phyloP scores from a whole-genome alignment of 2,888 invertebrate genomes.

The Dendrolimus pini region DNA sequence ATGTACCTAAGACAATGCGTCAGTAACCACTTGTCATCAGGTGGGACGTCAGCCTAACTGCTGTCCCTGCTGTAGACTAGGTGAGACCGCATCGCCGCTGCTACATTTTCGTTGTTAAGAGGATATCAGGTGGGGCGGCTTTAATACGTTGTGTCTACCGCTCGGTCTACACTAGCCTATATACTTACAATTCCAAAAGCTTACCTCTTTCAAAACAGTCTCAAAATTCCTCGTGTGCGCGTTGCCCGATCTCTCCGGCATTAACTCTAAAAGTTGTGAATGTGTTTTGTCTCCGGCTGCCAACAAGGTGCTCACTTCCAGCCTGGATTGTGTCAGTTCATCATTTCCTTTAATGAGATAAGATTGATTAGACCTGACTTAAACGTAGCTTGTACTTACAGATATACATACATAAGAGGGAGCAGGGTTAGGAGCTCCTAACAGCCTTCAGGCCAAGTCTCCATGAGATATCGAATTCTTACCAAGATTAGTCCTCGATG shows the following conservation, averaged over 20 bases:
- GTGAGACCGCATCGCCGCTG: no score
- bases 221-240: conserved; percentile 93
- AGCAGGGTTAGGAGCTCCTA: not conserved
- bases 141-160: no score
- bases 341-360: conserved; percentile 65
- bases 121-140: no score
- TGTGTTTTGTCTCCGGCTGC: conserved; percentile 97
- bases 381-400: no score
- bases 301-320: conserved; percentile 95
- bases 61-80: no score
- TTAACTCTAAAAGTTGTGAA: conserved; percentile 94
- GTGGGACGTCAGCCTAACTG: no score
- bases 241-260: conserved; percentile 97
- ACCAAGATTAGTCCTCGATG: conserved; percentile 92
- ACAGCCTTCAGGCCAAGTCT: no score
- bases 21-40: no score
- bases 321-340: conserved; percentile 81
- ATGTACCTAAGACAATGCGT: no score
- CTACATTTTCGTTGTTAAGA: no score
- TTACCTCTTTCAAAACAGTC: conserved; percentile 85
- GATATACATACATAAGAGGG: not conserved
- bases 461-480: conserved; percentile 20
- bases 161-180: no score
- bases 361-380: no score
- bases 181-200: not conserved